Evolutionary conservation across 2,888 invertebrate genomes (phyloP).

Genomic region (Euzetes globulus): DNA sequence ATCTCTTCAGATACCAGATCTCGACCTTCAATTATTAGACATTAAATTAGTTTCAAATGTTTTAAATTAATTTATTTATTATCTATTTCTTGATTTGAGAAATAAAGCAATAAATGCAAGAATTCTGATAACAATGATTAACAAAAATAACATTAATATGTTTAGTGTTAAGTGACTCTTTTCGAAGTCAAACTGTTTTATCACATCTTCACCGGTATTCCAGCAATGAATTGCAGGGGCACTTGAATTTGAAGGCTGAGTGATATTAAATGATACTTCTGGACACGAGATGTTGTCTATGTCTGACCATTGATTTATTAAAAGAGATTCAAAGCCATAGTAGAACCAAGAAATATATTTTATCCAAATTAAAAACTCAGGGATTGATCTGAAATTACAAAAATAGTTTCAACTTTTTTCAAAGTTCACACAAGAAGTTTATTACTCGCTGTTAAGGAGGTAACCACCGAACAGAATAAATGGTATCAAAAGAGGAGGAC

Average conservation of each 20-base stretch:
- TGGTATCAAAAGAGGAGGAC: slow-evolving; percentile 85
- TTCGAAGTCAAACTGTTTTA: slow-evolving; percentile 26
- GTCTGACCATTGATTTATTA: slow-evolving; percentile 34
- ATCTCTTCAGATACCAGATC: no score
- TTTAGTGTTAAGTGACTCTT: not conserved
- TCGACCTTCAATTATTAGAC: no score
- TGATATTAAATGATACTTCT: no score
- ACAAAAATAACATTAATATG: not conserved
- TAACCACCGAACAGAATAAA: slow-evolving; percentile 91
- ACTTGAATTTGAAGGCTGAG: not conserved
- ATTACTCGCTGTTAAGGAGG: slow-evolving; percentile 76
- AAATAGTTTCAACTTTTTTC: not conserved
- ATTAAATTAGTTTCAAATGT: no score
- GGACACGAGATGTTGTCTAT: slow-evolving; percentile 28
- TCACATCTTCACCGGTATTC: slow-evolving; percentile 3
- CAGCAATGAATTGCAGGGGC: not conserved
- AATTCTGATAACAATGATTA: slow-evolving; percentile 6
- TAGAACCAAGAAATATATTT: slow-evolving; percentile 36
- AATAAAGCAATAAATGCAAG: slow-evolving; percentile 27
- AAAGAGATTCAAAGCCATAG: slow-evolving; percentile 34
- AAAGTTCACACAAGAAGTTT: no score
- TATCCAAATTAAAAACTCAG: slow-evolving; percentile 17
- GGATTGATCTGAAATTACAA: slow-evolving; percentile 25
- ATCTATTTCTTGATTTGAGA: no score
- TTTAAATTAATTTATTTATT: no score